phyloP scores from a whole-genome alignment of 2,797 vertebrate species.

The Apogon talboti region DNA sequence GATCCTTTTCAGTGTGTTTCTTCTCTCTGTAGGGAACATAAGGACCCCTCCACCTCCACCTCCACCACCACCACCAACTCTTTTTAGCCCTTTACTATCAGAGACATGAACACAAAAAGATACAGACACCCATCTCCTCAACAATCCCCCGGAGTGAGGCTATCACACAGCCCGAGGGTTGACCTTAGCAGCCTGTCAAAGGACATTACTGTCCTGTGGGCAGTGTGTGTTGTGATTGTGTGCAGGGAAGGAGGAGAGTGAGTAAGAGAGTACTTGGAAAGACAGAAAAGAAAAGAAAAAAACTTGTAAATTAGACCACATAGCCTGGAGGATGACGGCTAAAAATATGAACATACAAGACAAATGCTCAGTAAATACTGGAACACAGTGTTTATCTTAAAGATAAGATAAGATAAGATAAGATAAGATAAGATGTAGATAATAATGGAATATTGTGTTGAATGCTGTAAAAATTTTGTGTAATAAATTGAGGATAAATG shows the following conservation, averaged over 20 bases:
- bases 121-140: conserved; percentile 21
- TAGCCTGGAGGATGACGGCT: neutral
- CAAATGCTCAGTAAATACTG: neutral
- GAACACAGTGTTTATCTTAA: neutral
- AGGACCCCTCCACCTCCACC: neutral
- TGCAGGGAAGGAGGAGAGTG: neutral
- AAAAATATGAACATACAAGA: neutral
- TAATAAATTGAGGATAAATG: neutral
- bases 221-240: conserved; percentile 21
- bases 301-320: conserved; percentile 1
- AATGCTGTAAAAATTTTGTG: neutral
- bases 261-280: neutral
- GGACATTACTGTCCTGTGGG: conserved; percentile 61
- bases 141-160: conserved; percentile 60
- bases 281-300: neutral
- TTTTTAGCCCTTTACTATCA: neutral
- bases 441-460: no score
- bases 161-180: conserved; percentile 55
- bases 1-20: conserved; percentile 8
- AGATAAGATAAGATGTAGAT: no score
- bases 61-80: neutral
- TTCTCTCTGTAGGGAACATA: conserved; percentile 16
- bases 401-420: no score
- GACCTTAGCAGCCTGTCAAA: conserved; percentile 76
- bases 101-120: neutral